phyloP scores from a whole-genome alignment of 92 coral and sea anemone species.

The Scolanthus callimorphus region DNA sequence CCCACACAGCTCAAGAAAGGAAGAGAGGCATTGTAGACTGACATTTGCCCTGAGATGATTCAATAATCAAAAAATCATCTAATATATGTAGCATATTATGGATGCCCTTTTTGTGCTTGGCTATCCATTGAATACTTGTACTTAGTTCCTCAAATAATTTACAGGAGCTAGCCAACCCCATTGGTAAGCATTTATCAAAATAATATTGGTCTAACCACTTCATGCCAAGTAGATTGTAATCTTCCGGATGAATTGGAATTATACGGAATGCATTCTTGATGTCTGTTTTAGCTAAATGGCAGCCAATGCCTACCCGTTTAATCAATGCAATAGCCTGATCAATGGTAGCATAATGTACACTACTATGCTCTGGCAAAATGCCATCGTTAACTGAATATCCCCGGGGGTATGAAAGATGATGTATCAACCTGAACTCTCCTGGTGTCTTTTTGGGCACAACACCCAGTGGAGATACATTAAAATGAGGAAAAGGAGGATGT shows the following conservation, averaged over 20 bases:
- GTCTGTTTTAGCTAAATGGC: slow-evolving; percentile 28
- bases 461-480: no score
- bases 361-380: slow-evolving; percentile 20
- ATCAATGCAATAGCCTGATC: slow-evolving; percentile 15
- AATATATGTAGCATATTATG: slow-evolving; percentile 8
- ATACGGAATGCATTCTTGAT: no score
- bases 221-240: slow-evolving; percentile 15
- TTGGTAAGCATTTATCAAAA: slow-evolving; percentile 13
- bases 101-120: neutral
- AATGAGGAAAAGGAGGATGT: no score
- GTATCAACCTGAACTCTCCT: no score
- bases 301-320: slow-evolving; percentile 15
- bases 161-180: slow-evolving; percentile 17
- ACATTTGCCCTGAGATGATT: slow-evolving; percentile 7
- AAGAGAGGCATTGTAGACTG: slow-evolving; percentile 2
- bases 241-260: slow-evolving; percentile 1
- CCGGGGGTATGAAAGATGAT: slow-evolving; percentile 36
- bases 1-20: slow-evolving; percentile 26
- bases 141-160: slow-evolving; percentile 10
- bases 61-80: slow-evolving; percentile 31
- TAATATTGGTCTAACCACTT: slow-evolving; percentile 9
- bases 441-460: no score
- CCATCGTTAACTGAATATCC: slow-evolving; percentile 41
- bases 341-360: slow-evolving; percentile 25
- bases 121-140: slow-evolving; percentile 18